Conservation (phyloP, 2,888 invertebrate species). For the Cremastobaeus sp. region DNA sequence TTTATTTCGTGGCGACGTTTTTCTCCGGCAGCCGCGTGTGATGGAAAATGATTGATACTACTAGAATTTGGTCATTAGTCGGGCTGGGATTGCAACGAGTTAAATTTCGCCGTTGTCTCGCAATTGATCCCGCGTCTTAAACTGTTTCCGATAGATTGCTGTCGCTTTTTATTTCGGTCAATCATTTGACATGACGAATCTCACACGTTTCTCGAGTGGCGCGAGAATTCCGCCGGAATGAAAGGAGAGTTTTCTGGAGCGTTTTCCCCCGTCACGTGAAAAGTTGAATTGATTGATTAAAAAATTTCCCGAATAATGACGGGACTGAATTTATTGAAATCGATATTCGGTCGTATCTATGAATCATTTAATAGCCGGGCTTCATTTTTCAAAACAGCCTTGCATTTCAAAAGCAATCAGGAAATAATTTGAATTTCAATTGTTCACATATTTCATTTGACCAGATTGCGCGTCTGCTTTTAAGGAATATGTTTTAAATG, state of each 20-base stretch:
- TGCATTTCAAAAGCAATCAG: no score
- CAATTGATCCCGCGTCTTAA: constrained; percentile 26
- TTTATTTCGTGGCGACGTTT: constrained; percentile 50
- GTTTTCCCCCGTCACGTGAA: constrained; percentile 24
- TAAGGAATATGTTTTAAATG: no score
- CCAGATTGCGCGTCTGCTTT: no score
- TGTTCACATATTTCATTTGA: no score
- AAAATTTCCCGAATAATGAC: constrained; percentile 17
- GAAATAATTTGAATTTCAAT: no score
- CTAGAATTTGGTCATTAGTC: constrained; percentile 14
- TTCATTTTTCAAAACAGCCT: no score
- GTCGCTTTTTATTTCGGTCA: constrained; percentile 13
- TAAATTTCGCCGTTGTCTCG: constrained; percentile 24
- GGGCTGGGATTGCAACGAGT: constrained; percentile 27
- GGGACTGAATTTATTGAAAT: constrained; percentile 14
- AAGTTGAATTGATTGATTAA: constrained; percentile 32
- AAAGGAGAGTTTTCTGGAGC: constrained; percentile 12
- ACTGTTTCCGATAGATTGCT: constrained; percentile 35
- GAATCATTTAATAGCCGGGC: no score
- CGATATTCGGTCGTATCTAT: no score
- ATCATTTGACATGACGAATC: constrained; percentile 27
- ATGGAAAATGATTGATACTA: constrained; percentile 39
- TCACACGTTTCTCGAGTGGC: constrained; percentile 10
- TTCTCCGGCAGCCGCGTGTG: constrained; percentile 23
- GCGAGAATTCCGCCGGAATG: constrained; percentile 6